Percentiles rank a stretch among this genome's conserved stretches.
Evolutionary conservation across 2,113 vertebrate species (phyloP).

Genomic region (Tupaia tana): DNA sequence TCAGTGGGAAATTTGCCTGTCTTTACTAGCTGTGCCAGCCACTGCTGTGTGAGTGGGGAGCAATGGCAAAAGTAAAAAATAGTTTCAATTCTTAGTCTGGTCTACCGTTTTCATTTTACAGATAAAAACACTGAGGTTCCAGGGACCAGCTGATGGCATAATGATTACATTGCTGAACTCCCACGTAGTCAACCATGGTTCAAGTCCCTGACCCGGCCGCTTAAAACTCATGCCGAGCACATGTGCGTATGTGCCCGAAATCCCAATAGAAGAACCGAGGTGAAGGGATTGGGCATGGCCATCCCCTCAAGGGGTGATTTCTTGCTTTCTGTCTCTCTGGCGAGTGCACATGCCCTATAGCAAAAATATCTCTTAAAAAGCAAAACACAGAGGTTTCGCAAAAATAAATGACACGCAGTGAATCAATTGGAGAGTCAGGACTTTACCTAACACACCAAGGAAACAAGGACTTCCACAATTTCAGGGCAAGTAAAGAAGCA

Average conservation of each 20-base stretch:
- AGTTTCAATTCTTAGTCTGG: neutral
- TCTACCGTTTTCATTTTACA: neutral
- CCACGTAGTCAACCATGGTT: too few relatives aligned
- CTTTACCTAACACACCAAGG: neutral
- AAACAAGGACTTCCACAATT: slow-evolving; percentile 31
- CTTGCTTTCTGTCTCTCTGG: too few relatives aligned
- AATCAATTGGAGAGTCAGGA: neutral
- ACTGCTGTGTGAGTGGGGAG: neutral
- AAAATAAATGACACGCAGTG: slow-evolving; percentile 44
- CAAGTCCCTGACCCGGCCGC: too few relatives aligned
- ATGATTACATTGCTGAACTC: too few relatives aligned
- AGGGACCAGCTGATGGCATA: too few relatives aligned
- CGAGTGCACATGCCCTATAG: too few relatives aligned
- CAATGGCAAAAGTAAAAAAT: slow-evolving; percentile 23
- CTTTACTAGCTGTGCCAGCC: slow-evolving; percentile 6
- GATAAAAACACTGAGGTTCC: neutral
- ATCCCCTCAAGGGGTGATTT: too few relatives aligned
- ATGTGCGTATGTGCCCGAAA: too few relatives aligned
- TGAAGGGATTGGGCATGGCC: too few relatives aligned
- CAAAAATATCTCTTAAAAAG: too few relatives aligned
- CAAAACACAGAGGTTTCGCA: neutral
- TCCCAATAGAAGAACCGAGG: too few relatives aligned
- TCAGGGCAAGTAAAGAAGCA: neutral
- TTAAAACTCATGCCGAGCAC: too few relatives aligned
- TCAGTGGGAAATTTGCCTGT: neutral